phyloP scores from a whole-genome alignment of 2,888 invertebrate genomes.

The Sinhomidia bicolor region DNA sequence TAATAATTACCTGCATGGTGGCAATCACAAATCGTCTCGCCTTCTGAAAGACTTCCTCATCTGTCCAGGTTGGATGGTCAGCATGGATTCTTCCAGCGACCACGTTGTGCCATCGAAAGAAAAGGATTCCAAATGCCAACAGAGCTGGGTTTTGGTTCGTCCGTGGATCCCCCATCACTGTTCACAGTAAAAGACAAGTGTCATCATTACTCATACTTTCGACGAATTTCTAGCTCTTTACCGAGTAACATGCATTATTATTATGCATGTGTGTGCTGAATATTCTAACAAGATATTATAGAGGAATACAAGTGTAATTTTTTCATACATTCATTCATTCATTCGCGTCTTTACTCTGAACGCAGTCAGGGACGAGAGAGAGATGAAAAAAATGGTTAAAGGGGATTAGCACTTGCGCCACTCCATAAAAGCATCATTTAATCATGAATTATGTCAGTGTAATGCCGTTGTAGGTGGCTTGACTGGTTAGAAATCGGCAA shows the following conservation, averaged over 20 bases:
- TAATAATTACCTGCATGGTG: slow-evolving; percentile 90
- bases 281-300: background rate
- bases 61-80: slow-evolving; percentile 93
- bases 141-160: slow-evolving; percentile 99
- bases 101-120: slow-evolving; percentile 98
- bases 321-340: too few species aligned
- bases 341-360: too few species aligned
- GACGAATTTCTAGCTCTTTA: background rate
- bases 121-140: slow-evolving; percentile 94
- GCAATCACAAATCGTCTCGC: slow-evolving; percentile 95
- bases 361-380: too few species aligned
- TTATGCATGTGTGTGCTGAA: background rate
- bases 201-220: background rate
- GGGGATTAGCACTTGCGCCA: too few species aligned
- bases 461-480: slow-evolving; percentile 6
- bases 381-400: too few species aligned
- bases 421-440: too few species aligned
- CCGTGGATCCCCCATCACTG: slow-evolving; percentile 97
- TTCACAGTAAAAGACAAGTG: background rate
- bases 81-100: slow-evolving; percentile 90
- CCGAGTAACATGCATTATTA: too few species aligned
- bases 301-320: background rate
- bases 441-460: background rate
- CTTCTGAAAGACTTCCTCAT: slow-evolving; percentile 96
- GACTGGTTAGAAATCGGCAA: background rate